Conservation (phyloP, 2,113 vertebrate species). For the Gorsachius goisagi region DNA sequence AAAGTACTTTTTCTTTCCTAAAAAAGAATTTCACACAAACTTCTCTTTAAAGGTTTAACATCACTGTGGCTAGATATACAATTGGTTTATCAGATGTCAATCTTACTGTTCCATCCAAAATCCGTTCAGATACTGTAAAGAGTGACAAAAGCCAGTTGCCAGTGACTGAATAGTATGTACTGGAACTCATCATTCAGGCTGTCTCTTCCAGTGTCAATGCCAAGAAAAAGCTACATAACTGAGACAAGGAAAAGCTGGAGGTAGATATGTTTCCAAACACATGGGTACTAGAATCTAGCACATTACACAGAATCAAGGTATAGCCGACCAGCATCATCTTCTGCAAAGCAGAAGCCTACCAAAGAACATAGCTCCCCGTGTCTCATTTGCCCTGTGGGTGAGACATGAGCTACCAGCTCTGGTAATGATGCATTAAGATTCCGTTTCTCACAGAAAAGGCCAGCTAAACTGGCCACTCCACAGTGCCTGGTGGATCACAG, state of each 20-base stretch:
- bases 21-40: not conserved
- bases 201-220: not conserved
- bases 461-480: not conserved
- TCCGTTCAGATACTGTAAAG: not conserved
- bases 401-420: not conserved
- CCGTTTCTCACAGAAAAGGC: not conserved
- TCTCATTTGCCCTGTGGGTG: not conserved
- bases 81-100: not conserved
- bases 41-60: not conserved
- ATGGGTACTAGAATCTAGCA: not conserved
- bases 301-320: not conserved
- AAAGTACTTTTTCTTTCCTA: not conserved
- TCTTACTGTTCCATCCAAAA: not conserved
- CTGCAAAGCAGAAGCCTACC: not conserved
- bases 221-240: not conserved
- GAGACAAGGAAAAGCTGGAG: not conserved
- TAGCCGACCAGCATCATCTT: not conserved
- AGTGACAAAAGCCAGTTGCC: not conserved
- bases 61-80: not conserved
- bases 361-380: not conserved
- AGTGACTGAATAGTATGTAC: too few species aligned
- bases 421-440: not conserved
- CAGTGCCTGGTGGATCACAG: not conserved
- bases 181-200: not conserved
- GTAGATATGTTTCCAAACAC: not conserved